Evolutionary conservation across 1,140 invertebrate species (phyloP), one percentile per base, ranked within the genome.

Genomic region (Stegodyphus mimosarum): DNA sequence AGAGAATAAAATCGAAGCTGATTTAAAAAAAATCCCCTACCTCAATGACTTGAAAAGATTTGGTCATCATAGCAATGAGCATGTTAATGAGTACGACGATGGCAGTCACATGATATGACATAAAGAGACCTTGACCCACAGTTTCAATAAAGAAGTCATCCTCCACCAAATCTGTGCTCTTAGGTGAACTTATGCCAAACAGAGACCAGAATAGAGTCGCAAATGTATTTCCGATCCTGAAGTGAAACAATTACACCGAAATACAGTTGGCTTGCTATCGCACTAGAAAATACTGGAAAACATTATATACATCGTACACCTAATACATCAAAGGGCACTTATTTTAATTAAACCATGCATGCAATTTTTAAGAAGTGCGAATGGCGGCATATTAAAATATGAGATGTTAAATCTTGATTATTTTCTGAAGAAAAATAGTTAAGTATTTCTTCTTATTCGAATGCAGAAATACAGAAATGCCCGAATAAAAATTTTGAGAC

Each of bases 51-150:
- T 95, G 93, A 89, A 95, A 97, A 7, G 95, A 96, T 90, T 95
- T 96, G 87, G 95, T 96, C 95, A 96, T 96, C 95, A 96, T 97
- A 83, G 95, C 95, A 88, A 97, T 96, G 66, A 97, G 93, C 81
- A 96, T 93, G 90, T 97, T 96, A 83, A 96, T 90, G 17, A 97
- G 91, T 17, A 97, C 95, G 88, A 96, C 95, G 85, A 96, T 94
- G 88, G 96, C 95, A 90, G 96, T 96, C 71, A 95, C 94, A 75
- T 94, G 94, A 90, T 95, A 96, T 3, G 94, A 94, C 94, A 95
- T 95, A 75, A 95, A 91, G 80, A 95, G 90, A 50, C 94, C 94
- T 77, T 87, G 78, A 33, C 86, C 86, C 48, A 87, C 78, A 49
- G 79, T 83, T 55, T 87, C 86, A 64, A 87, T 83, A 77, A 83